A percentile compares a stretch with the other conserved stretches of the same genome.
These are phyloP conservation scores for Carapus acus DNA, from an alignment of 2,797 vertebrate genomes.

Conservation along the genomic window DNA sequence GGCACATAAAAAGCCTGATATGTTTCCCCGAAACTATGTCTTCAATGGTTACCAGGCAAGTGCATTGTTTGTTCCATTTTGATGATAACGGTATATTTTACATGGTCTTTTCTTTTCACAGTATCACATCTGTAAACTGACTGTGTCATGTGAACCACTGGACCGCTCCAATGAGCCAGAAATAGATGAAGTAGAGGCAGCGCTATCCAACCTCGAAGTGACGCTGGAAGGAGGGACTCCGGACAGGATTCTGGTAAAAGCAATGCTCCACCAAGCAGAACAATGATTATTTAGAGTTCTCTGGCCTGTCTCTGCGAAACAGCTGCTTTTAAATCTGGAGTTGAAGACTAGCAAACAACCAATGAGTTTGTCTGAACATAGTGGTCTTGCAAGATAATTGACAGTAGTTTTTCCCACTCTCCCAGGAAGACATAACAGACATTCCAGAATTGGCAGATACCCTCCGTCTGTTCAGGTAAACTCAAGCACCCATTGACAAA, in stretches of 20 bases:
- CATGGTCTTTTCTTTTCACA: too few relatives aligned
- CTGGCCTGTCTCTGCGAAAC: slow-evolving; percentile 25
- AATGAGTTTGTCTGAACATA: slow-evolving; percentile 43
- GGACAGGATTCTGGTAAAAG: slow-evolving; percentile 83
- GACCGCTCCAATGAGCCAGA: slow-evolving; percentile 79
- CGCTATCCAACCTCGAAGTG: slow-evolving; percentile 90
- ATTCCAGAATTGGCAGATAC: slow-evolving; percentile 91
- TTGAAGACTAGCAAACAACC: slow-evolving; percentile 22
- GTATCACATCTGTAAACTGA: slow-evolving; percentile 96
- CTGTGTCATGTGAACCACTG: slow-evolving; percentile 74
- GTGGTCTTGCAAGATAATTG: slow-evolving; percentile 48
- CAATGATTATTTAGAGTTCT: slow-evolving; percentile 15
- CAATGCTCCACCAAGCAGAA: not conserved
- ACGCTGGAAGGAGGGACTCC: slow-evolving; percentile 83
- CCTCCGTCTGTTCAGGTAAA: slow-evolving; percentile 92
- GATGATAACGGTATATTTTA: too few relatives aligned
- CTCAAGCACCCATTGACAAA: slow-evolving; percentile 24
- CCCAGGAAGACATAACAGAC: slow-evolving; percentile 98
- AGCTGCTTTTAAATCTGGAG: slow-evolving; percentile 43
- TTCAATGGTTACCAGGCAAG: too few relatives aligned
- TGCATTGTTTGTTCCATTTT: too few relatives aligned
- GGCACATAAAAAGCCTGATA: too few relatives aligned
- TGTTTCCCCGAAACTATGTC: too few relatives aligned
- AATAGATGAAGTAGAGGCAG: slow-evolving; percentile 92
- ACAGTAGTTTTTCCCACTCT: slow-evolving; percentile 61